Percentiles rank a stretch among this genome's conserved stretches.
phyloP scores from a whole-genome alignment of 2,113 vertebrate species.

The Bufo bufo region DNA sequence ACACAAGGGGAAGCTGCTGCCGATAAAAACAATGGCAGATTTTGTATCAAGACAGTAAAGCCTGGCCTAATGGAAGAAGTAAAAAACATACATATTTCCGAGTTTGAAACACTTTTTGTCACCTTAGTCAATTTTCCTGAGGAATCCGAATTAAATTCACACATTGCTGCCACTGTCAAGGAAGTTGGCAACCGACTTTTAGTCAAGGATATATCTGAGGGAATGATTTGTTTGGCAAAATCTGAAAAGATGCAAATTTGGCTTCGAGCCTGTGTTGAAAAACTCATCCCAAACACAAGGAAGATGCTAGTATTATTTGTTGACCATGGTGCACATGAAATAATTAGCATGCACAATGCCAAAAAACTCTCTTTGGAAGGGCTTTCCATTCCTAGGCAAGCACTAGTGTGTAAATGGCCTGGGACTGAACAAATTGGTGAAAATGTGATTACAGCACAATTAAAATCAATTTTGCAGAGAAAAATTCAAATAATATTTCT shows the following conservation, averaged over 20 bases:
- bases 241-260: constrained; percentile 66
- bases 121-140: constrained; percentile 67
- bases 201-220: constrained; percentile 68
- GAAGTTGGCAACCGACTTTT: constrained; percentile 56
- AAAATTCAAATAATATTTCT: constrained; percentile 74
- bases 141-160: constrained; percentile 63
- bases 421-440: constrained; percentile 61
- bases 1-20: not conserved
- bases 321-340: constrained; percentile 71
- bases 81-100: constrained; percentile 69
- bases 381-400: constrained; percentile 69
- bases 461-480: constrained; percentile 62
- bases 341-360: constrained; percentile 64
- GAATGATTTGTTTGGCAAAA: constrained; percentile 74
- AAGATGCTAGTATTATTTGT: constrained; percentile 72
- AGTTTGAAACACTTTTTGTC: constrained; percentile 71
- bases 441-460: constrained; percentile 45
- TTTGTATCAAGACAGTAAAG: constrained; percentile 61
- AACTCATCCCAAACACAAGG: constrained; percentile 59
- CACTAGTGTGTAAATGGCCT: constrained; percentile 74
- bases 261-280: constrained; percentile 71
- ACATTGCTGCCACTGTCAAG: constrained; percentile 64
- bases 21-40: not conserved
- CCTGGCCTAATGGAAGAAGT: constrained; percentile 69
- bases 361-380: constrained; percentile 61